Evolutionary conservation across 2,888 invertebrate species (phyloP).

Genomic region (Pristionchus mayeri): DNA sequence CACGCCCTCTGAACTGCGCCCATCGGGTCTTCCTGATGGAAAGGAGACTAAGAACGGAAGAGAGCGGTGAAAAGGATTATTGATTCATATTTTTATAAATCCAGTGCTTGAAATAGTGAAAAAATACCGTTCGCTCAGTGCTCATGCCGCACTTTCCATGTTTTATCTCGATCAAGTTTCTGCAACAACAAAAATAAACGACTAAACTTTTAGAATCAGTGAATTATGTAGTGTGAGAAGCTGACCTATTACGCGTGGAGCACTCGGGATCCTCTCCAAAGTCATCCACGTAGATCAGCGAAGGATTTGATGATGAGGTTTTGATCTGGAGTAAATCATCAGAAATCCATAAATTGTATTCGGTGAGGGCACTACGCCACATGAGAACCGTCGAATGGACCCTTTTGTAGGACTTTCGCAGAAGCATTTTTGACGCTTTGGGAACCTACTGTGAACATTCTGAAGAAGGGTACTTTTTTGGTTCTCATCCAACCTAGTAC

Average conservation of each 20-base stretch:
- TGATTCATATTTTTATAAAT: neutral
- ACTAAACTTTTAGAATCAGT: too few species aligned
- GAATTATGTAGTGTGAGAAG: too few species aligned
- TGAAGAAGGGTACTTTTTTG: too few species aligned
- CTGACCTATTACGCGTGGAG: constrained; percentile 61
- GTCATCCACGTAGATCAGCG: constrained; percentile 74
- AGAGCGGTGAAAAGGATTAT: neutral
- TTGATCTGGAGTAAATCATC: constrained; percentile 59
- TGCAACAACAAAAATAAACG: neutral
- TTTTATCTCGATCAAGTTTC: constrained; percentile 68
- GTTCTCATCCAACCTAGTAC: too few species aligned
- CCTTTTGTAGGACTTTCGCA: too few species aligned
- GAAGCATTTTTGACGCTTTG: too few species aligned
- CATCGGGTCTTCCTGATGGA: constrained; percentile 69
- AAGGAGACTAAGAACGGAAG: too few species aligned
- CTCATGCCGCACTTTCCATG: constrained; percentile 75
- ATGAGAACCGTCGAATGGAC: too few species aligned
- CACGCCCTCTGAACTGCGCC: constrained; percentile 73
- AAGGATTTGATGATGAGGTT: constrained; percentile 74
- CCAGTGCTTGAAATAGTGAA: too few species aligned
- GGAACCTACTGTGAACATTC: too few species aligned
- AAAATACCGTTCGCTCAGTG: constrained; percentile 66
- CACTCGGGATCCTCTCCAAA: constrained; percentile 69
- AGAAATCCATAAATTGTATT: too few species aligned
- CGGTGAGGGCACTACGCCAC: too few species aligned